phyloP scores from a whole-genome alignment of 2,888 invertebrate genomes.

The Chymomyza fuscimana region DNA sequence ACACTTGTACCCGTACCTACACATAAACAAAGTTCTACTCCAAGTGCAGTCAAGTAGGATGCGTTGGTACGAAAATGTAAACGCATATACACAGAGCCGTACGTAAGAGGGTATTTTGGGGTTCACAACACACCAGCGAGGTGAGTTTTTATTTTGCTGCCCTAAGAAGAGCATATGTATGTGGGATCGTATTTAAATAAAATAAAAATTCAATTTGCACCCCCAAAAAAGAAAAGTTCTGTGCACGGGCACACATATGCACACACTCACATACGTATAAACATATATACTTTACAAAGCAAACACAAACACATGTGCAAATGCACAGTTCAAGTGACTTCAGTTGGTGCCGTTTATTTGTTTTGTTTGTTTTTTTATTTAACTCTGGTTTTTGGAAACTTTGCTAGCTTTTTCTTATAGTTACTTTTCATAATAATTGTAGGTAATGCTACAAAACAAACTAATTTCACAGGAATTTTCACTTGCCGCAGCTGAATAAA shows the following conservation, averaged over 20 bases:
- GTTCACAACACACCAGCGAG: no score
- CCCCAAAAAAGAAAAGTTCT: no score
- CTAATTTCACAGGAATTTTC: slow-evolving; percentile 46
- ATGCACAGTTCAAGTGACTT: slow-evolving; percentile 11
- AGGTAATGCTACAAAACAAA: slow-evolving; percentile 55
- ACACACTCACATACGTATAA: slow-evolving; percentile 16
- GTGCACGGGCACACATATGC: slow-evolving; percentile 11
- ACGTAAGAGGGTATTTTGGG: no score
- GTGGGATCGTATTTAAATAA: no score
- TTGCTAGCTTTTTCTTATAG: not conserved
- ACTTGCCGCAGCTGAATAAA: slow-evolving; percentile 49
- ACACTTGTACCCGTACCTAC: slow-evolving; percentile 22
- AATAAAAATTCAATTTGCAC: no score
- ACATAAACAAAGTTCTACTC: slow-evolving; percentile 43
- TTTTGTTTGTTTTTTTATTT: not conserved
- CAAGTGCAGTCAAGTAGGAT: not conserved
- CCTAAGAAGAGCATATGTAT: no score
- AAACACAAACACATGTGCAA: slow-evolving; percentile 18
- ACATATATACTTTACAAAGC: slow-evolving; percentile 11
- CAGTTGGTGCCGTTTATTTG: not conserved
- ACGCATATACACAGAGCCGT: not conserved
- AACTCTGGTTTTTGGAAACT: not conserved
- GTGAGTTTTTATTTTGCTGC: no score
- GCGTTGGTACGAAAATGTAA: not conserved
- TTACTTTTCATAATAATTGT: slow-evolving; percentile 70